Evolutionary conservation across 2,113 vertebrate species (phyloP).

Genomic region (Microtus ochrogaster): DNA sequence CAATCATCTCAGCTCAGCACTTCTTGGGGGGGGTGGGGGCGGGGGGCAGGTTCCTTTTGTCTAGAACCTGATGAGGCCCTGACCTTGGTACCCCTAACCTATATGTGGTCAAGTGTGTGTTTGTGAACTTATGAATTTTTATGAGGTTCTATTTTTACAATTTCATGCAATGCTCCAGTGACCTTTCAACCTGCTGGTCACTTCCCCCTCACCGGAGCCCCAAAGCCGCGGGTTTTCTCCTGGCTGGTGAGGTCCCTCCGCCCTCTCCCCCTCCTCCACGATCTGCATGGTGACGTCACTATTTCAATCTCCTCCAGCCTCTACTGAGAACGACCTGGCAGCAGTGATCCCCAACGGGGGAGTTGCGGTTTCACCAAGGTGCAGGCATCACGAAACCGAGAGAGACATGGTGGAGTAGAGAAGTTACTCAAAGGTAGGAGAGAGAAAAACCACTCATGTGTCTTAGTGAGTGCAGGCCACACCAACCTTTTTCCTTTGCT

Average conservation of each 20-base stretch:
- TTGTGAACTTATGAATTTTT: slow-evolving; percentile 72
- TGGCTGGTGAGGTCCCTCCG: slow-evolving; percentile 47
- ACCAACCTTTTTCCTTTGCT: background rate
- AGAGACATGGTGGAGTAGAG: slow-evolving; percentile 23
- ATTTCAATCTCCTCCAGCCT: slow-evolving; percentile 84
- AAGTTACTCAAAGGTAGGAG: slow-evolving; percentile 56
- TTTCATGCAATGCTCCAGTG: slow-evolving; percentile 82
- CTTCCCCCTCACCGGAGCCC: slow-evolving; percentile 80
- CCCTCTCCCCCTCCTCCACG: slow-evolving; percentile 46
- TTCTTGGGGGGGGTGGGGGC: rapidly evolving
- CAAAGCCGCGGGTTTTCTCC: slow-evolving; percentile 74
- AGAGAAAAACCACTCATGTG: background rate
- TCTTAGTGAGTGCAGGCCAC: background rate
- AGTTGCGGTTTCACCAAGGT: slow-evolving; percentile 84
- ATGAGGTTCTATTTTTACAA: slow-evolving; percentile 67
- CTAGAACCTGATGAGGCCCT: slow-evolving; percentile 13
- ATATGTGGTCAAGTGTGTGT: background rate
- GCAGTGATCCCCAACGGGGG: slow-evolving; percentile 64
- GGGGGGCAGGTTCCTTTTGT: background rate
- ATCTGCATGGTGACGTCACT: slow-evolving; percentile 81
- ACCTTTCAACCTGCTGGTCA: slow-evolving; percentile 74
- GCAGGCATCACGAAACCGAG: slow-evolving; percentile 77
- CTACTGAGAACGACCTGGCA: slow-evolving; percentile 91
- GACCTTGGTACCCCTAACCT: background rate
- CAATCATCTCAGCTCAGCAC: background rate